Conservation (phyloP, 2,888 invertebrate species). For the Torymus aiolomorphi region DNA sequence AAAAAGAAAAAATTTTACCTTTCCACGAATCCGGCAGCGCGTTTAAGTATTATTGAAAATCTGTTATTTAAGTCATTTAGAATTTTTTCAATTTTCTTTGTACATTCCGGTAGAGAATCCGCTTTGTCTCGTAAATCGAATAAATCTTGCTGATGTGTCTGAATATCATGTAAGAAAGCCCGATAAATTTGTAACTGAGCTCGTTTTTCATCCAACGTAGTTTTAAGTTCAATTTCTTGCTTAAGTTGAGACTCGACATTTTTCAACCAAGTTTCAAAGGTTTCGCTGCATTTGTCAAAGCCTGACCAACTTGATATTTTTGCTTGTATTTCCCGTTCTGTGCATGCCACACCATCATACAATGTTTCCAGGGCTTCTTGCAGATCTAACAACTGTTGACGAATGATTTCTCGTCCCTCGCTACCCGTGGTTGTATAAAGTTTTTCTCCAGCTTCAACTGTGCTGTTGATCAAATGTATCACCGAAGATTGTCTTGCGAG, state of each 20-base stretch:
- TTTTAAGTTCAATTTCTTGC: constrained; percentile 86
- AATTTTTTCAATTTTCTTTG: constrained; percentile 84
- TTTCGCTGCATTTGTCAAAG: constrained; percentile 90
- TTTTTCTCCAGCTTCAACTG: constrained; percentile 92
- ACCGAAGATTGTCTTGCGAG: constrained; percentile 86
- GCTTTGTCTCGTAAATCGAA: constrained; percentile 88
- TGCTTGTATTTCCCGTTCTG: constrained; percentile 88
- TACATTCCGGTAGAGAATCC: constrained; percentile 87
- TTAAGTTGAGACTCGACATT: constrained; percentile 86
- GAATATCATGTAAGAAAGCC: constrained; percentile 87
- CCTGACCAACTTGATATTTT: constrained; percentile 92
- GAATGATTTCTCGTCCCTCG: constrained; percentile 91
- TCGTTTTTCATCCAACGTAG: constrained; percentile 93
- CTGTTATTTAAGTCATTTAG: constrained; percentile 84
- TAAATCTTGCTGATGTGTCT: constrained; percentile 90
- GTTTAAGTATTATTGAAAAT: constrained; percentile 83
- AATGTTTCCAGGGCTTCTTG: constrained; percentile 88
- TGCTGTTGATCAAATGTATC: constrained; percentile 86
- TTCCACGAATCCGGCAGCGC: constrained; percentile 87
- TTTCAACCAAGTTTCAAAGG: constrained; percentile 87
- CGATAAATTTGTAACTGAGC: constrained; percentile 91
- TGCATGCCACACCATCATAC: constrained; percentile 87
- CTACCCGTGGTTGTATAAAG: constrained; percentile 89
- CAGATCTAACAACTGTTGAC: constrained; percentile 88
- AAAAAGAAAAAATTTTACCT: constrained; percentile 77